phyloP scores from a whole-genome alignment of 2,888 invertebrate genomes.

The Pterobdella sp. region DNA sequence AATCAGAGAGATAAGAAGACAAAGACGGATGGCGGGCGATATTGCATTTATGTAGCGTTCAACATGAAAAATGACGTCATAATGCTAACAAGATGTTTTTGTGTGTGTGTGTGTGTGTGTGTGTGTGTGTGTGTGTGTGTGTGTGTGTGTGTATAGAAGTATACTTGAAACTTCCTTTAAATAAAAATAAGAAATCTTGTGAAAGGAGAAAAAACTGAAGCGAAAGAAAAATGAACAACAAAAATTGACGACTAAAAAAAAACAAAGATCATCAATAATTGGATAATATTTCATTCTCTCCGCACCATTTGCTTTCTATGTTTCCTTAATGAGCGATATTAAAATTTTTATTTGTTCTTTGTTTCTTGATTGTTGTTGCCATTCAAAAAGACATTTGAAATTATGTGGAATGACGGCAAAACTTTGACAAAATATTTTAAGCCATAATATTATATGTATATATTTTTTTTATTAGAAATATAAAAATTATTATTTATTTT shows the following conservation, averaged over 20 bases:
- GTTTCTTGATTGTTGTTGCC: not conserved
- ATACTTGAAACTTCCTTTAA: not conserved
- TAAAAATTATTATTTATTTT: not conserved
- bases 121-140: constrained; percentile 6
- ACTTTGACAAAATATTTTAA: not conserved
- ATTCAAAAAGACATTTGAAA: not conserved
- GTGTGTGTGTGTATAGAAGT: not conserved
- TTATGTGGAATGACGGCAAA: not conserved
- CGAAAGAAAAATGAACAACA: no score
- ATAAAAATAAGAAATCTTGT: not conserved
- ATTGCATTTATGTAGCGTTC: no score
- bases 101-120: constrained; percentile 3
- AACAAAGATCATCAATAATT: no score
- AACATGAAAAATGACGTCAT: no score
- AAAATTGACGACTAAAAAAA: no score
- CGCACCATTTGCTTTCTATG: no score
- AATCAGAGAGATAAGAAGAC: no score
- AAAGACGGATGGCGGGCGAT: no score
- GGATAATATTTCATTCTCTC: no score
- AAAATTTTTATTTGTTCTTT: not conserved
- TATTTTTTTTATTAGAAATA: not conserved
- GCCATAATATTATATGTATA: not conserved
- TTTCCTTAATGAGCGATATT: not conserved
- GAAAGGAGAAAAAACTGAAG: no score
- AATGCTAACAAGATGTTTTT: no score